Conservation (phyloP, 2,888 invertebrate species). For the Sturmia bella region DNA sequence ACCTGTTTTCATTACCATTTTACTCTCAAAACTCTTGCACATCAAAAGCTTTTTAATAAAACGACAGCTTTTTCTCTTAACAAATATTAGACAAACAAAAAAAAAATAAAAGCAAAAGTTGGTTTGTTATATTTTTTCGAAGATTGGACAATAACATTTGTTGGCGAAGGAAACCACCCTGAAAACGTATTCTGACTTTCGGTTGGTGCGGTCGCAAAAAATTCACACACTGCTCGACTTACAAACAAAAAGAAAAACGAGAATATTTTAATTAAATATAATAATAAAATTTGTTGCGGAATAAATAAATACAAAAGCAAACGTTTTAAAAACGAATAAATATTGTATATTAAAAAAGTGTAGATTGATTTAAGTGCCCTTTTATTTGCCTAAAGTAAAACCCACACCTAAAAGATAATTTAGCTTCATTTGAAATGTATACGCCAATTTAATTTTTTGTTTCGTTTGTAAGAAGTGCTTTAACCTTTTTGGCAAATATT, state of each 20-base stretch:
- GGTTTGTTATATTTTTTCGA: conserved; percentile 46
- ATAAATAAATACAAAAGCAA: neutral
- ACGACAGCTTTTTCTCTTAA: conserved; percentile 30
- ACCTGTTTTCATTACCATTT: neutral
- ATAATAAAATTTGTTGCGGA: neutral
- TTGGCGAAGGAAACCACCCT: conserved; percentile 77
- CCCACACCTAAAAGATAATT: neutral
- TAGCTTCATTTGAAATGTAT: conserved; percentile 9
- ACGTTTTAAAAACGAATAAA: neutral
- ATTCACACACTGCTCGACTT: neutral
- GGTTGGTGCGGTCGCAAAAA: conserved; percentile 79
- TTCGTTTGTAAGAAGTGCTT: conserved; percentile 53
- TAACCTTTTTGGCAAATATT: conserved; percentile 58
- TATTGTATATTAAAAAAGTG: neutral
- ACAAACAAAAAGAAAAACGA: conserved; percentile 14
- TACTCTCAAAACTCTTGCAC: neutral
- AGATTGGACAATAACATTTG: conserved; percentile 66
- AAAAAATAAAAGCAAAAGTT: conserved; percentile 6
- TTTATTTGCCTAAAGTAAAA: conserved; percentile 36
- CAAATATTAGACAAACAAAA: neutral
- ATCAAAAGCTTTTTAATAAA: neutral
- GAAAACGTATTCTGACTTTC: conserved; percentile 80
- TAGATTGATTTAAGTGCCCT: conserved; percentile 40
- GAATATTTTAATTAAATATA: conserved; percentile 8
- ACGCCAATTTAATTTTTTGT: conserved; percentile 1